These are phyloP conservation scores for Papilio glaucus DNA, from an alignment of 1,140 invertebrate genomes.

Conservation along the genomic window DNA sequence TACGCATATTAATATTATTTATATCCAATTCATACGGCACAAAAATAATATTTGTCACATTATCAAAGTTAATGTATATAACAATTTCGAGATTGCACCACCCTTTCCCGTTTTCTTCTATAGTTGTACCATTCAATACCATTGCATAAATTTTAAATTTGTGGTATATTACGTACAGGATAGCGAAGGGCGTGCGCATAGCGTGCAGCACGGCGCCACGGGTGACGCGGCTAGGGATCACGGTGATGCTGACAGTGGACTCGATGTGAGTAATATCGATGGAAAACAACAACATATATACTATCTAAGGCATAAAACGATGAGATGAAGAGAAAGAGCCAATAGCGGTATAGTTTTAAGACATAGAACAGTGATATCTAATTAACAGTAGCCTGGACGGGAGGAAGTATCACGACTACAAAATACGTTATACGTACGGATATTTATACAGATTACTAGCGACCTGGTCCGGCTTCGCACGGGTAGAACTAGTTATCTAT, in stretches of 20 bases:
- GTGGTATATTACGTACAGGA: constrained; percentile 57
- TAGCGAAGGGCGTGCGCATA: constrained; percentile 70
- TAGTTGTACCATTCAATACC: neutral
- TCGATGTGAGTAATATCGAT: constrained; percentile 69
- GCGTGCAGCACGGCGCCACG: constrained; percentile 68
- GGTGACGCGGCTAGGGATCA: constrained; percentile 68
- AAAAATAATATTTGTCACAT: constrained; percentile 1
- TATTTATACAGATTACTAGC: no score
- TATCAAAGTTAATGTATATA: constrained; percentile 3
- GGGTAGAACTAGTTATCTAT: no score
- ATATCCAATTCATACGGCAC: neutral
- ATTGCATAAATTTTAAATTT: constrained; percentile 4
- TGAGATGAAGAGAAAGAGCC: no score
- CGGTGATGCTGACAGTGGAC: constrained; percentile 63
- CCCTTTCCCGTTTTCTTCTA: constrained; percentile 9
- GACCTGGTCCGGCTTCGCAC: no score
- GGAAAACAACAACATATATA: neutral
- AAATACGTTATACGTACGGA: no score
- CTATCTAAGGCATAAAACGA: no score
- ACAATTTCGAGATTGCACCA: constrained; percentile 28
- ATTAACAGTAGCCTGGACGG: no score
- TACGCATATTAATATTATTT: neutral
- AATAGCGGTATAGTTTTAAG: no score
- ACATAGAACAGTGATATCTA: no score
- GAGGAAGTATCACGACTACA: no score